Base-by-base conservation (phyloP, 2,113 vertebrate species). In the Girardinichthys multiradiatus region DNA sequence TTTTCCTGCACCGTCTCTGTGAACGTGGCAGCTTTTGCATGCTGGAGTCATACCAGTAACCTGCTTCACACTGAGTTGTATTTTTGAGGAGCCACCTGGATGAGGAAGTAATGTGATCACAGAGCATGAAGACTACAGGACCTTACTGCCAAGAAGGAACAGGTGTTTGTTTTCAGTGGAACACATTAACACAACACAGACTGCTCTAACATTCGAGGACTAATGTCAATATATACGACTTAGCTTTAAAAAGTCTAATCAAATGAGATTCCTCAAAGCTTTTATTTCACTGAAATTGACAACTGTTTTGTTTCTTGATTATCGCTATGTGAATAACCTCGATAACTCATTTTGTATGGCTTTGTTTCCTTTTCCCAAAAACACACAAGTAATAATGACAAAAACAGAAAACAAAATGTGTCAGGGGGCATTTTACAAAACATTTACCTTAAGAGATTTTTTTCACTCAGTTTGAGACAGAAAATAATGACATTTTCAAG, bases 41-140 rank as follows among this genome's bases (percentile, higher is more conserved):
- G 89, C 89, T 90, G 89, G 82, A 87, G 90, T 90, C 87, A 91
- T 91, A 93, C 90, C 90, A 92, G 90, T 89, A 92, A 88, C 69
- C 64, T 68, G 83, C 84, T 87, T 92, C 89, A 90, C 89, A 90
- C 89, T 88, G 90, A 81, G 89, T 77, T 87, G 82, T 86, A 85
- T 87, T 91, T 54, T 82, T 63, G 86, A 90, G 89, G 75, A 79
- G 86, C 89, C 91, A 93, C 91, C 89, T 92, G 90, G 91, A 93
- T 87, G 81, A 93, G 92, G 90, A 91, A 92, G 92, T 91, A 90
- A 89, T 84, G 87, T 86, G 90, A 85, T 90, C 87, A 90, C 81
- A 70, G 85, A 71, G 86, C 84, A 88, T 89, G 85, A 88, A 84
- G 84, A 71, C 84, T 64, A 82, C 81, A 85, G 74, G 48, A 68